Evolutionary conservation across 2,113 vertebrate species (phyloP).

Genomic region (Panurus biarmicus): DNA sequence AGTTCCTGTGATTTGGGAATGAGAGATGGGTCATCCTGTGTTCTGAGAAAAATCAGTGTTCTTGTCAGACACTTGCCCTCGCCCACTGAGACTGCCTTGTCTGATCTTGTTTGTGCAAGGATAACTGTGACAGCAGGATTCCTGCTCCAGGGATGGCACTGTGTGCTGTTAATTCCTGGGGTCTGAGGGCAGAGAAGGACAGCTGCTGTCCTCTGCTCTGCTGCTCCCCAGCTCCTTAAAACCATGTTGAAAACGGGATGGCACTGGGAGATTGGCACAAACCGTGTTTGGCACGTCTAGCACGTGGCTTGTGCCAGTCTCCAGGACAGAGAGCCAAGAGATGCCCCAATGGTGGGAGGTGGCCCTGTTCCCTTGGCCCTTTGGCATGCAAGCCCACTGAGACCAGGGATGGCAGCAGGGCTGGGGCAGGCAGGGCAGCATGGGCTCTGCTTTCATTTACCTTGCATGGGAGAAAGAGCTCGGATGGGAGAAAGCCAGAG

Average conservation of each 20-base stretch:
- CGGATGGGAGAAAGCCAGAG: neutral
- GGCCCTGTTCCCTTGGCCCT: neutral
- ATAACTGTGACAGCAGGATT: neutral
- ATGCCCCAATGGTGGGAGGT: neutral
- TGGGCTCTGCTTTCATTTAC: neutral
- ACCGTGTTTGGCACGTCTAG: neutral
- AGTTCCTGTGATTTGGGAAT: neutral
- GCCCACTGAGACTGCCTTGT: neutral
- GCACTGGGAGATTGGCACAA: neutral
- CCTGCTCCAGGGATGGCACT: neutral
- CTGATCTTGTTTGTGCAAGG: neutral
- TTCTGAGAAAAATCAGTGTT: neutral
- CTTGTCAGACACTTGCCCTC: neutral
- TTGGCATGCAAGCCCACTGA: neutral
- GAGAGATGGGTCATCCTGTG: neutral
- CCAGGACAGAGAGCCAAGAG: neutral
- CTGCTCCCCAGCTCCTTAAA: neutral
- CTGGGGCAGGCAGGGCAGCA: neutral
- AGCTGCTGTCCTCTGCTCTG: neutral
- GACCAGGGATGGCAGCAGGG: rapidly evolving
- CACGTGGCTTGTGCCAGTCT: rapidly evolving
- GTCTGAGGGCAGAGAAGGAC: neutral
- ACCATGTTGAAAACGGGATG: neutral
- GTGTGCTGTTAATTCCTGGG: neutral
- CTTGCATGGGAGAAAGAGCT: neutral